Percentiles rank a stretch among this genome's conserved stretches.
Evolutionary conservation across 2,797 vertebrate species (phyloP).

Genomic region (Alca torda): DNA sequence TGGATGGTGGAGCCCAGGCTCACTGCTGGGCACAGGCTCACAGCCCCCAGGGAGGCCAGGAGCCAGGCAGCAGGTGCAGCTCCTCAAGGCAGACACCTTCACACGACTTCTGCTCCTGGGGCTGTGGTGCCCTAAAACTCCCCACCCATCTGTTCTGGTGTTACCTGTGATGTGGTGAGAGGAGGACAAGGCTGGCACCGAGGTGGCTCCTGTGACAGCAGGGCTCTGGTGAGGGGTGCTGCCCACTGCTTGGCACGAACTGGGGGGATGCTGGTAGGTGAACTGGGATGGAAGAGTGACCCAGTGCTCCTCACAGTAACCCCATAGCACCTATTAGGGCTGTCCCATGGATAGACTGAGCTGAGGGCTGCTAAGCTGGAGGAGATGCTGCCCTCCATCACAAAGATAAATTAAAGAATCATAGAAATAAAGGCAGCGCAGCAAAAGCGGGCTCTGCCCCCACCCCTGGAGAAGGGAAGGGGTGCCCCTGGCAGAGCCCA

Average conservation of each 20-base stretch:
- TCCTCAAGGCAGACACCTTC: neutral
- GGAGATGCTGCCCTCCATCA: neutral
- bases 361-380: neutral
- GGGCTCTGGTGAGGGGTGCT: neutral
- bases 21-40: neutral
- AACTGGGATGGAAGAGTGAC: neutral
- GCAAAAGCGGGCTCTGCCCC: neutral
- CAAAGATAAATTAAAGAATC: neutral
- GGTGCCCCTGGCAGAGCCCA: neutral
- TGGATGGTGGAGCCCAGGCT: neutral
- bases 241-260: neutral
- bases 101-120: neutral
- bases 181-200: neutral
- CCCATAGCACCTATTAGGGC: neutral
- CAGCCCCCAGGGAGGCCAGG: neutral
- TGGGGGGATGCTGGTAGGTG: neutral
- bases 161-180: neutral
- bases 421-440: neutral
- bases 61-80: neutral
- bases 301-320: neutral
- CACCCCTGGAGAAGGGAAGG: neutral
- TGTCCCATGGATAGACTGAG: neutral
- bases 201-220: neutral
- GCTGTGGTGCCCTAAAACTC: neutral
- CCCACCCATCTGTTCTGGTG: neutral